These are phyloP conservation scores for Ostrea edulis DNA, from an alignment of 1,140 invertebrate genomes.

Conservation along the genomic window DNA sequence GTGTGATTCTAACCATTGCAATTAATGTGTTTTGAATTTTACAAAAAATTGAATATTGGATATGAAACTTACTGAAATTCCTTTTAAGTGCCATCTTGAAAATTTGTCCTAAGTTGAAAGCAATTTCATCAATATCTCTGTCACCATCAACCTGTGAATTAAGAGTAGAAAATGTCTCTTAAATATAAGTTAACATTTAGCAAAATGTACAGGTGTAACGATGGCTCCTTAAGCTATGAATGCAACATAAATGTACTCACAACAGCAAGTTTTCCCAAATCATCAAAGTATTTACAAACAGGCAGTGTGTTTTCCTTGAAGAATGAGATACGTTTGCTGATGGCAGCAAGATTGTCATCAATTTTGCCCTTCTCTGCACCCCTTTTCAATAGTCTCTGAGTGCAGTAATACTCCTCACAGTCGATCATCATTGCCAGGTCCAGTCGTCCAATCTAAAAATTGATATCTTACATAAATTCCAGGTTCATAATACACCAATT, in stretches of 20 bases:
- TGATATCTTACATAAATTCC: not conserved
- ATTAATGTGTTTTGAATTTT: not conserved
- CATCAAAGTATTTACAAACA: conserved; percentile 91
- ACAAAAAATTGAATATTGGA: not conserved
- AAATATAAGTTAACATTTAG: not conserved
- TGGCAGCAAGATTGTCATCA: conserved; percentile 91
- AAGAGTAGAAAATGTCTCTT: conserved; percentile 1
- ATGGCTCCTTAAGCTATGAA: not conserved
- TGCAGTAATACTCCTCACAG: conserved; percentile 73
- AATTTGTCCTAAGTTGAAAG: conserved; percentile 52
- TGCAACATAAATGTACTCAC: conserved; percentile 55
- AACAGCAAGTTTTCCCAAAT: conserved; percentile 80
- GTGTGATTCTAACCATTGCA: not conserved
- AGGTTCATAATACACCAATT: no score
- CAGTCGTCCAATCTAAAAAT: conserved; percentile 71
- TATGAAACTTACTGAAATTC: conserved; percentile 42
- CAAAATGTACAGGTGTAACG: not conserved
- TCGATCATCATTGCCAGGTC: conserved; percentile 75
- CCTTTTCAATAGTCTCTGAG: conserved; percentile 65
- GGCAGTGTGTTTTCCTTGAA: conserved; percentile 92
- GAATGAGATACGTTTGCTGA: conserved; percentile 88
- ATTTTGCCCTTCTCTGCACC: conserved; percentile 82
- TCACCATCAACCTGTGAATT: conserved; percentile 62
- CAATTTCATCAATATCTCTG: conserved; percentile 59
- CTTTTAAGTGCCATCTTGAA: conserved; percentile 49